Evolutionary conservation across 2,797 vertebrate species (phyloP), one percentile per base, ranked within the genome.

Genomic region (Aphelocoma californica): DNA sequence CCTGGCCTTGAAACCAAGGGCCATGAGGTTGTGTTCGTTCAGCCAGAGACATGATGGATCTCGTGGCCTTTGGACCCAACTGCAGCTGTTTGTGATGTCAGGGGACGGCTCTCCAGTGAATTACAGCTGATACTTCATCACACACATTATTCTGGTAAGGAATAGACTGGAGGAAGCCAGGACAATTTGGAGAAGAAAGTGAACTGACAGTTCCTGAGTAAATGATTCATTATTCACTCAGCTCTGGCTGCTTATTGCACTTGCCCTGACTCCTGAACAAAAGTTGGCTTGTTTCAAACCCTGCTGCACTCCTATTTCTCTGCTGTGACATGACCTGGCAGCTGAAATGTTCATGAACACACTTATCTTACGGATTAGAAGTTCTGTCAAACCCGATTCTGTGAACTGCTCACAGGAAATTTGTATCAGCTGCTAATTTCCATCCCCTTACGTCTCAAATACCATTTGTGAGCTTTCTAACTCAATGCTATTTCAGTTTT

Each of bases 71-170:
- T 72, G 80, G 47, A 57, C 40, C 38, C 65, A 53, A 5, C 42
- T 21, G 72, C 83, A 69, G 83, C 91, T 75, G 51, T 79, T 77
- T 48, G 78, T 40, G 47, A 14, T 44, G 85, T 44, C 92, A 88
- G 80, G 60, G 50, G n/a, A 14, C 9, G 4, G 65, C 73, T 88
- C 74, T 32, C 20, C 11, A 28, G 62, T 61, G 90, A 92, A n/a
- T 91, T 91, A 86, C 79, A 69, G 85, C 87, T 91, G 91, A 14
- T 83, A 44, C n/a, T 92, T 88, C 94, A 95, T 83, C 90, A 81
- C 87, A 38, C 67, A 31, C 11, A 1, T 64, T 47, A 67, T 70
- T 47, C 1, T 16, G 81, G 74, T 78, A 12, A 56, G 74, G 89
- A 80, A 80, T 50, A 64, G 90, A 81, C 87, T 56, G 65, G 81